phyloP scores from a whole-genome alignment of 1,140 invertebrate species.

The Pseudomyrmex pallidus region DNA sequence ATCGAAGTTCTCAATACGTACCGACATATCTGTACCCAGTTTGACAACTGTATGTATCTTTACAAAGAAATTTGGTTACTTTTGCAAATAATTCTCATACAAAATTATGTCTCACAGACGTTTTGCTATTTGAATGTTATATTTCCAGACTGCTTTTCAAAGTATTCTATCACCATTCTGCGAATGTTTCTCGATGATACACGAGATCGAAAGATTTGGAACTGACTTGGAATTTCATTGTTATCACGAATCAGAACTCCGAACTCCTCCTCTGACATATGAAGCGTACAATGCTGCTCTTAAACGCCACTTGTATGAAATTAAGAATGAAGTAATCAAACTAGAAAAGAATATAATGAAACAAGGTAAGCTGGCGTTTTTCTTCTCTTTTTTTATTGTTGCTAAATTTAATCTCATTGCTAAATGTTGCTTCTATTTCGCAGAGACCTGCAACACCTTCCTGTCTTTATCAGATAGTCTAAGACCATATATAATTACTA shows the following conservation, averaged over 20 bases:
- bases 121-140: conserved; percentile 9
- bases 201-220: conserved; percentile 78
- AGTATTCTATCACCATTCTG: conserved; percentile 78
- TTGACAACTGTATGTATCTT: conserved; percentile 76
- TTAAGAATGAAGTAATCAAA: conserved; percentile 76
- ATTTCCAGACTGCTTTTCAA: conserved; percentile 78
- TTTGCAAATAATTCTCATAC: neutral
- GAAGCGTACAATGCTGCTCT: conserved; percentile 80
- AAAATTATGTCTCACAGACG: conserved; percentile 22
- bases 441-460: conserved; percentile 81
- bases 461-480: conserved; percentile 81
- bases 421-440: conserved; percentile 55
- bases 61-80: conserved; percentile 10
- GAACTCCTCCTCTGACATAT: conserved; percentile 80
- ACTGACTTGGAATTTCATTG: conserved; percentile 70
- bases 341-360: conserved; percentile 79
- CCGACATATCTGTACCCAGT: conserved; percentile 82
- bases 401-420: neutral
- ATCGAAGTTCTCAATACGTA: conserved; percentile 72
- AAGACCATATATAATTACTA: conserved; percentile 77
- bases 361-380: conserved; percentile 75
- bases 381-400: conserved; percentile 17
- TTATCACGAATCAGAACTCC: conserved; percentile 42
- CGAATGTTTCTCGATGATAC: conserved; percentile 80
- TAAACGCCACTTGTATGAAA: conserved; percentile 72